These are phyloP conservation scores for Drosophila paranaensis DNA, from an alignment of 2,888 invertebrate species.

Conservation along the genomic window DNA sequence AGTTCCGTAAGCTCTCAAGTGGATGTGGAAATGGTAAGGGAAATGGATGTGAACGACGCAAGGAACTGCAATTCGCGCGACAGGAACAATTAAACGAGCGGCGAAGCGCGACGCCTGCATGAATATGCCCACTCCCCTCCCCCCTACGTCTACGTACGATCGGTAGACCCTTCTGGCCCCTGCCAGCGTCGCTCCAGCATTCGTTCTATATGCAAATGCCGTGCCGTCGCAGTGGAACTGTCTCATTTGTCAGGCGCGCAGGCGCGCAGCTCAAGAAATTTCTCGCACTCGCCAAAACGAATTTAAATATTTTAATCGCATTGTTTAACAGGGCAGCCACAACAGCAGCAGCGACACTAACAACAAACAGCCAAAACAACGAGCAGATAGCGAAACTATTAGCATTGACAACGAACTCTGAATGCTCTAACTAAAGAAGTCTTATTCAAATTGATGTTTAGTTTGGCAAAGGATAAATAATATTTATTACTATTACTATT, in stretches of 20 bases:
- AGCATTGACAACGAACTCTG: constrained; percentile 10
- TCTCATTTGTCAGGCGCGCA: constrained; percentile 77
- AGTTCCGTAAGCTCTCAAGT: background rate
- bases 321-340: constrained; percentile 51
- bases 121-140: background rate
- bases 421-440: constrained; percentile 24
- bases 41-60: constrained; percentile 21
- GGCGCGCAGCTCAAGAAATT: constrained; percentile 55
- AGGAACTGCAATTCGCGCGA: constrained; percentile 71
- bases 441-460: background rate
- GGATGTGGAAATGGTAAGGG: constrained; percentile 12
- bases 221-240: constrained; percentile 58
- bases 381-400: constrained; percentile 15
- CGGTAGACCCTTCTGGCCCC: background rate
- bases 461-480: background rate
- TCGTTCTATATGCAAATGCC: constrained; percentile 66
- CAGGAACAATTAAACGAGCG: constrained; percentile 76
- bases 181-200: constrained; percentile 14
- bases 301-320: constrained; percentile 79
- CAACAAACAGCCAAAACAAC: constrained; percentile 16
- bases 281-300: constrained; percentile 62
- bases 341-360: constrained; percentile 16
- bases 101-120: constrained; percentile 61
- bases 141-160: background rate
- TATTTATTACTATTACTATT: background rate